Percentiles rank a stretch among this genome's conserved stretches.
These are phyloP conservation scores for Hippocampus kuda DNA, from an alignment of 2,797 vertebrate genomes.

Conservation along the genomic window DNA sequence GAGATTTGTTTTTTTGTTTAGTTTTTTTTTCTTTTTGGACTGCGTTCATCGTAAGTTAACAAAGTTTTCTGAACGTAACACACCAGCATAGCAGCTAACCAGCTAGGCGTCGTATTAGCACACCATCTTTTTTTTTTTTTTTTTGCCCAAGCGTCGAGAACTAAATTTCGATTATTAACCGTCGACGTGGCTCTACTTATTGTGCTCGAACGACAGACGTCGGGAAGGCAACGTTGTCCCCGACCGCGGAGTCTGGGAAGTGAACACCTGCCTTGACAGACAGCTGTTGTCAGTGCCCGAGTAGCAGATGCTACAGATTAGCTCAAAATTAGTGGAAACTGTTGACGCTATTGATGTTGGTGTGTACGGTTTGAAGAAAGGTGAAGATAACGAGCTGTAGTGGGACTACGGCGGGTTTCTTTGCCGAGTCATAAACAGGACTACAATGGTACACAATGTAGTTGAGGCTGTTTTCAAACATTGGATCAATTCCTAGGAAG, in stretches of 20 bases:
- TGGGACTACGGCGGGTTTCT: not conserved
- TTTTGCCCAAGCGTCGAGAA: not conserved
- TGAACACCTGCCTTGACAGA: conserved; percentile 3
- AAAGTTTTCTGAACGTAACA: not conserved
- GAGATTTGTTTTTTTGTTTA: not conserved
- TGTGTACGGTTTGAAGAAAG: not conserved
- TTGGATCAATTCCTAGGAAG: not conserved
- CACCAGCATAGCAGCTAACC: not conserved
- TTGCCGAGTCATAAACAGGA: not conserved
- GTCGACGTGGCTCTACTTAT: not conserved
- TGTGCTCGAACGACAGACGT: not conserved
- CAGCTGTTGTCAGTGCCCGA: not conserved
- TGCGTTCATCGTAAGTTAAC: conserved; percentile 1
- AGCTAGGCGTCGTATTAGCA: not conserved
- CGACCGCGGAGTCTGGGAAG: not conserved
- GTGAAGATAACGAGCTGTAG: not conserved
- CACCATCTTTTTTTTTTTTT: not conserved
- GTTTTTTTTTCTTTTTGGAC: not conserved
- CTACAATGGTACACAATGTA: not conserved
- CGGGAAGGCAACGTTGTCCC: not conserved
- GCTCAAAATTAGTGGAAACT: not conserved
- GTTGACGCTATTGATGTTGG: not conserved
- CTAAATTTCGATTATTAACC: not conserved
- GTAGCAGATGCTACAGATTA: not conserved
- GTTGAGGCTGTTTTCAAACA: not conserved